Base-by-base conservation (phyloP, 1,140 invertebrate species). In the Araneus ventricosus region DNA sequence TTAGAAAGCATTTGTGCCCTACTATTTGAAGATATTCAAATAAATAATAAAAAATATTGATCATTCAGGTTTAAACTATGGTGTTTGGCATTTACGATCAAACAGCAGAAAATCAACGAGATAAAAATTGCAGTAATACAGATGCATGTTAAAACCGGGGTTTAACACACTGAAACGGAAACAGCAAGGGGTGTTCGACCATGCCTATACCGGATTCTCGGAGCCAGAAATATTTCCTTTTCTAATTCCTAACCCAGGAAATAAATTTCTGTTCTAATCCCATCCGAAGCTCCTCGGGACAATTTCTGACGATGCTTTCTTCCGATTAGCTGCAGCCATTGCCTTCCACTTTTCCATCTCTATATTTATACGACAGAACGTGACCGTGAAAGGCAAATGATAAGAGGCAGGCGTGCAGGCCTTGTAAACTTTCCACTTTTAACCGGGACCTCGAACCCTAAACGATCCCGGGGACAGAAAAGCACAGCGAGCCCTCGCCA, bases 341-440 rank as follows among this genome's bases (percentile, higher is more conserved):
- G 17, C 70, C 27, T 52, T 75, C 70, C 70, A 63, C 59, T 52
- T 52, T 52, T 52, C 45, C 45, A 52, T 52, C 45, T 63, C 22
- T 75, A 75, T 75, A 75, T 75, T 75, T 75, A 75, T 75, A 75
- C 30, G 4, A 30, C 70, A 37, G 70, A 37, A 75, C 70, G 59
- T 63, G 59, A 63, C 59, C 59, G 59, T 63, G 59, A 63, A 63
- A 22, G 30, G 30, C 27, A 75, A 75, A 75, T 20, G 70, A 75
- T 75, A 75, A 34, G 70, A 75, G 70, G 70, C 30, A 75, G 70
- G 70, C 70, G 70, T 75, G 70, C 34, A 30, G 30, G 30, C 30
- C 70, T 30, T 75, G 70, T 75, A 75, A 75, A 75, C 70, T 34
- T 75, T 75, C 70, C 70, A 75, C 70, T 75, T 75, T 75, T 75